Evolutionary conservation across 2,797 vertebrate species (phyloP).

Genomic region (Eulemur coronatus): DNA sequence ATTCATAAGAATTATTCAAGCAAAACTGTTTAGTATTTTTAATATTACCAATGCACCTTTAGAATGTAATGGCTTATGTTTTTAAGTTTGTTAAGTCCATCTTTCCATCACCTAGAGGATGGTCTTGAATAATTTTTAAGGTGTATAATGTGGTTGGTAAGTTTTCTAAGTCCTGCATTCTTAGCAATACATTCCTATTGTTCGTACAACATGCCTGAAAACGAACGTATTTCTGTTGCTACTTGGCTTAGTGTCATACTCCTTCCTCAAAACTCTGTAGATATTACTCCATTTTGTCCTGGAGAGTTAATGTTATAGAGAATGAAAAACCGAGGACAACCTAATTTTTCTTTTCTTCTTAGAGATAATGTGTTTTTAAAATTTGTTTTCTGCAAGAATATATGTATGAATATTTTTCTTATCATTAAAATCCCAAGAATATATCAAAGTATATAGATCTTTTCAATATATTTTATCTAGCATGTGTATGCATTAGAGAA

Average conservation of each 20-base stretch:
- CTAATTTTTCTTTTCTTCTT: background rate
- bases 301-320: background rate
- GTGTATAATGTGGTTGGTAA: background rate
- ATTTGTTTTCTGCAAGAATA: background rate
- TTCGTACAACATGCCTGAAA: background rate
- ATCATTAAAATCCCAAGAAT: background rate
- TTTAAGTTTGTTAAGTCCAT: background rate
- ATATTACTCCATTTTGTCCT: background rate
- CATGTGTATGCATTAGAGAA: background rate
- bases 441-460: background rate
- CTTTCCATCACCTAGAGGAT: background rate
- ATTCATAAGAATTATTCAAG: background rate
- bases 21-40: background rate
- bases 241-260: background rate
- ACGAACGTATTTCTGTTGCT: background rate
- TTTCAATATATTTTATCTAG: background rate
- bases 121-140: background rate
- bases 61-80: background rate
- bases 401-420: background rate
- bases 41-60: background rate
- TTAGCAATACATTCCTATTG: background rate
- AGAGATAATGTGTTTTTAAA: background rate
- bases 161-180: background rate
- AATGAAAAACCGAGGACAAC: background rate
- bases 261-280: background rate